Base-by-base conservation (phyloP, 1,140 invertebrate genomes). In the Drosophila arawakana region DNA sequence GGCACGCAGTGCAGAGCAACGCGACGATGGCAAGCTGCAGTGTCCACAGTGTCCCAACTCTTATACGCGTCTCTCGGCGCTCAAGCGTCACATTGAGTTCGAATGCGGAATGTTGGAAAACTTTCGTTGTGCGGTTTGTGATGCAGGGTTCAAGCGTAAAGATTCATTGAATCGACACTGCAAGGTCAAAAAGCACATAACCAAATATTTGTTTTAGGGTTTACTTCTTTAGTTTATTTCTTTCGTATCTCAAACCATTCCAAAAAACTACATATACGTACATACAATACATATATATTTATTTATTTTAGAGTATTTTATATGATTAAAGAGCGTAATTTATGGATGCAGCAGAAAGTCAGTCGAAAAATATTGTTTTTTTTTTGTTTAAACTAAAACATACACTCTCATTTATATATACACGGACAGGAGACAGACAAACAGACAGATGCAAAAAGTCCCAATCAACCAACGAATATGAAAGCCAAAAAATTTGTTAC, bases 121-220 rank as follows among this genome's bases (percentile, higher is more conserved):
- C 89, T 90, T 90, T 50, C 76, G 71, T 41, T 90, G 86, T 65
- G 54, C 59, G 43, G 77, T 83, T 54, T 90, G 86, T 67, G 73
- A 82, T 78, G 82, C 81, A 11, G 86, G 86, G 41, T 90, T 91
- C 54, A 90, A 90, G 82, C 86, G 88, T 11, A 90, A 91, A 74
- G 88, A 90, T 57, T 90, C 86, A 39, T 55, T 94, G 50, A 75
- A 90, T 50, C 92, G 93, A 0, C 93, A 94, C 65, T 92, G 92
- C 93, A 90, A 78, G 75, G 78, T 82, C 50, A 84, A 83, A 63
- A 83, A 80, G 73, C 83, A 88, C 70, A 73, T 73, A 68, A 76
- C 79, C 69, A 86, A 88, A 88, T 82, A 88, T 82, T 73, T 83
- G 76, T 82, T 73, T 88, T 88, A 88, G 76, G 41, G 39, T 68